Evolutionary conservation across 2,888 invertebrate genomes (phyloP).

Genomic region (Agonopterix arenella): DNA sequence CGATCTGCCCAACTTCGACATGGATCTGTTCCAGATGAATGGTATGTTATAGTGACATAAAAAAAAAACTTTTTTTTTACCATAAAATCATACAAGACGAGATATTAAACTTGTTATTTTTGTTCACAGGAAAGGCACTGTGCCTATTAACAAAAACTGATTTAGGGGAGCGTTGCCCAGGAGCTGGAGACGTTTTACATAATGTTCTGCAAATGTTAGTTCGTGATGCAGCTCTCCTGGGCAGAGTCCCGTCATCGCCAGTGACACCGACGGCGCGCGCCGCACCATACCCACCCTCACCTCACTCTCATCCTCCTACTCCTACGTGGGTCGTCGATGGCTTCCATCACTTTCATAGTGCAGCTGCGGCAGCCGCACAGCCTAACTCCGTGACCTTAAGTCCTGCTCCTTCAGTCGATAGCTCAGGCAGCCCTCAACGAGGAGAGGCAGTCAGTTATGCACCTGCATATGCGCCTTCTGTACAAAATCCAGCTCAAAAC

Average conservation of each 20-base stretch:
- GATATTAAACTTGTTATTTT: constrained; percentile 5
- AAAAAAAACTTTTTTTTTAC: background rate
- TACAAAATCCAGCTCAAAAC: constrained; percentile 53
- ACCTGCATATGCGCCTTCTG: constrained; percentile 54
- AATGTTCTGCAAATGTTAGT: constrained; percentile 94
- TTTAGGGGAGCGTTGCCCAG: constrained; percentile 93
- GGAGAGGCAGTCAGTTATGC: constrained; percentile 71
- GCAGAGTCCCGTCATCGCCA: constrained; percentile 87
- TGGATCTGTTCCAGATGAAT: constrained; percentile 97
- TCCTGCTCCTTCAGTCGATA: constrained; percentile 93
- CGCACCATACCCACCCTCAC: constrained; percentile 83
- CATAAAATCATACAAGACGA: too few species aligned
- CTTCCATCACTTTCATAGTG: constrained; percentile 81
- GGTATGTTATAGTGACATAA: constrained; percentile 68
- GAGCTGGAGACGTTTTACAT: constrained; percentile 95
- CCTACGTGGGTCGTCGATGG: constrained; percentile 84
- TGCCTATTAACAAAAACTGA: constrained; percentile 93
- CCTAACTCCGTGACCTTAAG: constrained; percentile 94
- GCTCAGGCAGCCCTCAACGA: constrained; percentile 90
- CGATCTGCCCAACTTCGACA: constrained; percentile 92
- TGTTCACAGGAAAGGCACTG: constrained; percentile 88
- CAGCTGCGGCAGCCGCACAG: constrained; percentile 75
- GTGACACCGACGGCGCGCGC: constrained; percentile 88
- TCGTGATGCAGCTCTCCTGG: constrained; percentile 86
- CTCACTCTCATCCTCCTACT: constrained; percentile 88